A percentile compares a stretch with the other conserved stretches of the same genome.
These are phyloP conservation scores for Hippocampus barbouri DNA, from an alignment of 2,113 vertebrate genomes.

Conservation along the genomic window DNA sequence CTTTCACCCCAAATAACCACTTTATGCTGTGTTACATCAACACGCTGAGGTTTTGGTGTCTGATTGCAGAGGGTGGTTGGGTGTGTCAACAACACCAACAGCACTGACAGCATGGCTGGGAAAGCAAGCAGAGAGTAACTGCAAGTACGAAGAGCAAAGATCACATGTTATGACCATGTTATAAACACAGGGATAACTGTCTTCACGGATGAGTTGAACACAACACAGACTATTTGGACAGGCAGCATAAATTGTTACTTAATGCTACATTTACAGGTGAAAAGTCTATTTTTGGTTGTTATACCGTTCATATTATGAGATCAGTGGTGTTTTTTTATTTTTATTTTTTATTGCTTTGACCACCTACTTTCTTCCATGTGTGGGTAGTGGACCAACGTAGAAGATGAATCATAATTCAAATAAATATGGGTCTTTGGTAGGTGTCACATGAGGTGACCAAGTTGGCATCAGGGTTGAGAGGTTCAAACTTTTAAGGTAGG, in stretches of 20 bases:
- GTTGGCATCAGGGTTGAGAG: not conserved
- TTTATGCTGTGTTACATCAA: not conserved
- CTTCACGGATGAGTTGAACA: not conserved
- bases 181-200: not conserved
- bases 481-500: not conserved
- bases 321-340: not conserved
- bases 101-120: not conserved
- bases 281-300: not conserved
- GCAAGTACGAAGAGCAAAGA: not conserved
- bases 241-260: not conserved
- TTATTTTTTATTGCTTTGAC: not conserved
- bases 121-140: not conserved
- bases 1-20: not conserved
- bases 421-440: slow-evolving; percentile 11
- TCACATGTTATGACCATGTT: not conserved
- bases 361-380: slow-evolving; percentile 22
- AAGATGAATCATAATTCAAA: slow-evolving; percentile 27
- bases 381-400: slow-evolving; percentile 14
- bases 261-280: not conserved
- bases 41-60: slow-evolving; percentile 1
- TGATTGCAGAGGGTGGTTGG: slow-evolving; percentile 1
- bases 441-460: not conserved
- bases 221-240: not conserved
- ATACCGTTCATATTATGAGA: not conserved
- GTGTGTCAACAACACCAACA: not conserved